phyloP scores from a whole-genome alignment of 2,888 invertebrate species.

The Andrena chrysosceles region DNA sequence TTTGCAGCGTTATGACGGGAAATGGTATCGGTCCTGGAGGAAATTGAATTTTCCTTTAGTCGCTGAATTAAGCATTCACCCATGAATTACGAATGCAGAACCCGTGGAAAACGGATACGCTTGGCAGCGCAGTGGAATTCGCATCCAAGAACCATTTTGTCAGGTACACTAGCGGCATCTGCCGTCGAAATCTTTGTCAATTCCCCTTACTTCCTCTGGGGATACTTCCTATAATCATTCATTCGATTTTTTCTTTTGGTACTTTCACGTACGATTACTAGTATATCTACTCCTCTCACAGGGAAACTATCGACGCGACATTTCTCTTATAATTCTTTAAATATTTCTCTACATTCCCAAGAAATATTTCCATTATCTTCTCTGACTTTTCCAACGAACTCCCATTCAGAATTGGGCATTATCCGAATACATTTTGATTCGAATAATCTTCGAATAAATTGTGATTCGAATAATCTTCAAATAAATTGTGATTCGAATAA shows the following conservation, averaged over 20 bases:
- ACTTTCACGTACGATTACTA: background rate
- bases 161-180: background rate
- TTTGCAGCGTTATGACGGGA: background rate
- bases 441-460: too few relatives aligned
- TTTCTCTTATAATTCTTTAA: too few relatives aligned
- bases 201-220: background rate
- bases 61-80: background rate
- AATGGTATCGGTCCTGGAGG: constrained; percentile 8
- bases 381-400: background rate
- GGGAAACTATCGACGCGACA: too few relatives aligned
- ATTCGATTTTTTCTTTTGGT: background rate
- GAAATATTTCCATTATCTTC: too few relatives aligned
- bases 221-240: background rate
- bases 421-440: too few relatives aligned
- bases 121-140: background rate
- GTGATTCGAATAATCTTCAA: too few relatives aligned
- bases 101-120: background rate
- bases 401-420: background rate
- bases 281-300: too few relatives aligned
- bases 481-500: too few relatives aligned
- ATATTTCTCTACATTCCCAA: too few relatives aligned
- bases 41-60: constrained; percentile 17
- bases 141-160: background rate
- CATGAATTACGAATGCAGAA: background rate
- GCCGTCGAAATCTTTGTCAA: background rate